Evolutionary conservation across 2,113 vertebrate genomes (phyloP), one percentile per base, ranked within the genome.

Genomic region (Rhea pennata): DNA sequence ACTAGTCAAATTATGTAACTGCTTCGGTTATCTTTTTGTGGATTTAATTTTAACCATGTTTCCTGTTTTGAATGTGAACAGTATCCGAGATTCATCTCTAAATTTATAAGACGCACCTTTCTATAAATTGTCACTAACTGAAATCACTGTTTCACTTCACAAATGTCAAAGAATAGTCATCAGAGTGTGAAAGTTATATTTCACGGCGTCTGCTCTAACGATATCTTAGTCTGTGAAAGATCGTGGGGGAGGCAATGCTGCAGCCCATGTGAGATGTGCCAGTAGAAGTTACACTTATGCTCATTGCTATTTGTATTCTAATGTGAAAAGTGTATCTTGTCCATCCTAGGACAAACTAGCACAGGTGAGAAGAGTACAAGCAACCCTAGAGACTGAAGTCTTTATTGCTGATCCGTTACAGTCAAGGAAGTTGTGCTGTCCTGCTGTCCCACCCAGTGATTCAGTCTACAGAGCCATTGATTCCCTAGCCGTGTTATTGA

Each of bases 111-210:
- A 90, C 84, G 85, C 76, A 39, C 69, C 76, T 90, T 87, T 92
- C 88, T 95, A 78, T 93, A 96, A 93, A 96, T 96, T 96, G 88
- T 88, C 92, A 65, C 83, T 87, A 86, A 81, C 92, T 94, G 95
- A 96, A 97, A 84, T 95, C 92, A 67, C 85, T 92, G 93, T 95
- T 96, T 97, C 76, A 56, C 82, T 95, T 94, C 92, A 96, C 92
- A 94, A 94, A 96, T 95, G 93, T 93, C 92, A 94, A 83, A 94
- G 93, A 95, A 92, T 88, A 92, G 80, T 95, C 90, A 96, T 64
- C 67, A 71, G 64, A 70, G 88, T 96, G 95, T 92, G 95, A 96
- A 96, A 97, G 72, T 95, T 95, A 40, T 22, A 83, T 96, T 95
- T 93, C 92, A 96, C 71, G 22, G 93, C 6, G 33, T 95, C 94